Evolutionary conservation across 1,140 invertebrate genomes (phyloP).

Genomic region (Sitobion miscanthi): DNA sequence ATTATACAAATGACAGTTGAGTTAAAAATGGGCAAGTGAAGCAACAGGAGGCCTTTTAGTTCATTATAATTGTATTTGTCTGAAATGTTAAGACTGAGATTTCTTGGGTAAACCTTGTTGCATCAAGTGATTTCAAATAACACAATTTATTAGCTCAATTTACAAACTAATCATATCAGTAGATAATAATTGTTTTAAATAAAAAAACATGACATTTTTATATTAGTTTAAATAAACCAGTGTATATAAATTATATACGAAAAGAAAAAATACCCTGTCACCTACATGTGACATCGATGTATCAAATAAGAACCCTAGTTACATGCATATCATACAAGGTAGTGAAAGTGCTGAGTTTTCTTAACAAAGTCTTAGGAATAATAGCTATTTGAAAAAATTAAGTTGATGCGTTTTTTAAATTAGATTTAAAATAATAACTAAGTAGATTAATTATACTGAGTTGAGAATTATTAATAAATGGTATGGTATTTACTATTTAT

Average conservation of each 20-base stretch:
- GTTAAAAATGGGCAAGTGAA: background rate
- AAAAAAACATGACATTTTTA: no score
- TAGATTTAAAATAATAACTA: background rate
- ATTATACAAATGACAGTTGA: no score
- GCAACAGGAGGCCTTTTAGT: background rate
- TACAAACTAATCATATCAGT: background rate
- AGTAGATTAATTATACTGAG: background rate
- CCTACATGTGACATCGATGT: background rate
- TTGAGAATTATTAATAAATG: background rate
- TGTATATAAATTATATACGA: background rate
- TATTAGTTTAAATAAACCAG: background rate
- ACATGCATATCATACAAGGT: no score
- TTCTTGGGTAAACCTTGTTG: background rate
- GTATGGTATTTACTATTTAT: background rate
- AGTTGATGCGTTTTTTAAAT: background rate
- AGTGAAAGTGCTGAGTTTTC: no score
- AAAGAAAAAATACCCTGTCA: background rate
- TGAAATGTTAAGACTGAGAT: background rate
- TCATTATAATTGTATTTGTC: background rate
- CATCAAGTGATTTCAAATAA: background rate
- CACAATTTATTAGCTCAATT: background rate
- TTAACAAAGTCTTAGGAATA: no score
- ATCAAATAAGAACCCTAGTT: background rate
- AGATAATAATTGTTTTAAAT: background rate
- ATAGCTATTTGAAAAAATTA: no score